Evolutionary conservation across 2,888 invertebrate genomes (phyloP).

Genomic region (Leucania comma): DNA sequence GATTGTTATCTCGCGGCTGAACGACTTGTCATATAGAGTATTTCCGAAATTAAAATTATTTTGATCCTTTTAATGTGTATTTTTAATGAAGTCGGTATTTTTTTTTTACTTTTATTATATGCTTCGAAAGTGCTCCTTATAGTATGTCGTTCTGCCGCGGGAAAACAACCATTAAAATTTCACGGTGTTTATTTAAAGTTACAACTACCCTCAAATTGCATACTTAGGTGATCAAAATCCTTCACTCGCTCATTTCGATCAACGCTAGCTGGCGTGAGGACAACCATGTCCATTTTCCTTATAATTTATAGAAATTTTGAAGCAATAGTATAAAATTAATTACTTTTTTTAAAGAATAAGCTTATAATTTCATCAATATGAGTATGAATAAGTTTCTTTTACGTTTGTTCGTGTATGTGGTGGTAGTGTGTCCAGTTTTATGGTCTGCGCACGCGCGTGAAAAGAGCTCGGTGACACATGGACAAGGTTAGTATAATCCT

Average conservation of each 20-base stretch:
- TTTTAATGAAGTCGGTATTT: too few relatives aligned
- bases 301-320: slow-evolving; percentile 3
- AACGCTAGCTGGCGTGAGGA: slow-evolving; percentile 24
- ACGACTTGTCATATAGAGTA: too few relatives aligned
- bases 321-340: neutral
- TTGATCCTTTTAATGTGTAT: too few relatives aligned
- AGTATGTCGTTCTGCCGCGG: too few relatives aligned
- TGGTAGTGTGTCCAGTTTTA: slow-evolving; percentile 70
- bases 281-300: slow-evolving; percentile 24
- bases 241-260: slow-evolving; percentile 46
- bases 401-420: slow-evolving; percentile 71
- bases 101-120: too few relatives aligned
- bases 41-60: too few relatives aligned
- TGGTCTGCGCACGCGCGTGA: slow-evolving; percentile 51
- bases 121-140: too few relatives aligned
- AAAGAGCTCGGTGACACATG: slow-evolving; percentile 23
- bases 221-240: neutral
- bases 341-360: neutral
- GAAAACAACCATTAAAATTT: too few relatives aligned
- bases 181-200: too few relatives aligned
- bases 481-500: slow-evolving; percentile 53
- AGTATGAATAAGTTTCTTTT: slow-evolving; percentile 37
- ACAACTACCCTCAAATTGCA: slow-evolving; percentile 26
- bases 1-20: too few relatives aligned
- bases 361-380: slow-evolving; percentile 12